A percentile compares a stretch with the other conserved stretches of the same genome.
Evolutionary conservation across 2,888 invertebrate genomes (phyloP).

Genomic region (Drosophila kuntzei): DNA sequence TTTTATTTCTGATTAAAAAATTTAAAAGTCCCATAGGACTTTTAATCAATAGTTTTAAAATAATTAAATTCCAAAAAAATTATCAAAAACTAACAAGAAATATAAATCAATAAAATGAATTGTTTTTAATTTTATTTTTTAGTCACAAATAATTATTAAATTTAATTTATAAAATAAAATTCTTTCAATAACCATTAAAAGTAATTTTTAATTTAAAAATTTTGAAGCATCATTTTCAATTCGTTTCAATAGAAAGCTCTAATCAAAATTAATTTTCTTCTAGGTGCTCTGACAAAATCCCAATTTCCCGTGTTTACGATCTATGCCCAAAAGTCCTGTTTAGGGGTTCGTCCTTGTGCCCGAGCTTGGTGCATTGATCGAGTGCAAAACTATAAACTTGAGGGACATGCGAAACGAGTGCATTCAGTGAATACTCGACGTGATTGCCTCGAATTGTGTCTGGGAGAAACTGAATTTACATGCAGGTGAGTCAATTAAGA

Average conservation of each 20-base stretch:
- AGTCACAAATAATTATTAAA: too few relatives aligned
- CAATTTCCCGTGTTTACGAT: constrained; percentile 98
- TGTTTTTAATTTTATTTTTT: too few relatives aligned
- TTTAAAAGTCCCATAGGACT: too few relatives aligned
- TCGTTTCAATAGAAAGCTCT: background rate
- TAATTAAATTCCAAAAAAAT: too few relatives aligned
- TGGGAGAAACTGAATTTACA: constrained; percentile 95
- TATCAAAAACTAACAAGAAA: too few relatives aligned
- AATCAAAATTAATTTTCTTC: background rate
- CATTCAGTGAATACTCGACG: constrained; percentile 91
- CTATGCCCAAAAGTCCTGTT: constrained; percentile 96
- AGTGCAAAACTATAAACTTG: constrained; percentile 93
- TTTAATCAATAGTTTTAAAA: too few relatives aligned
- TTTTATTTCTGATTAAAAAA: too few relatives aligned
- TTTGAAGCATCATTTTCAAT: background rate
- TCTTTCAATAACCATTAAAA: too few relatives aligned
- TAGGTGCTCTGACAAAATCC: constrained; percentile 94
- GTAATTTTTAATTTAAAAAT: too few relatives aligned
- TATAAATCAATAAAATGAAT: too few relatives aligned
- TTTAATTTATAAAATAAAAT: too few relatives aligned
- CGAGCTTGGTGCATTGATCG: constrained; percentile 97
- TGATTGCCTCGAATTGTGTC: constrained; percentile 95
- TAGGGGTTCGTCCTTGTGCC: constrained; percentile 94
- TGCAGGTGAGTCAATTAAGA: constrained; percentile 90
- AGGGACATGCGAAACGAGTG: constrained; percentile 91